Evolutionary conservation across 2,113 vertebrate genomes (phyloP), one percentile per base, ranked within the genome.

Genomic region (Delphinapterus leucas): DNA sequence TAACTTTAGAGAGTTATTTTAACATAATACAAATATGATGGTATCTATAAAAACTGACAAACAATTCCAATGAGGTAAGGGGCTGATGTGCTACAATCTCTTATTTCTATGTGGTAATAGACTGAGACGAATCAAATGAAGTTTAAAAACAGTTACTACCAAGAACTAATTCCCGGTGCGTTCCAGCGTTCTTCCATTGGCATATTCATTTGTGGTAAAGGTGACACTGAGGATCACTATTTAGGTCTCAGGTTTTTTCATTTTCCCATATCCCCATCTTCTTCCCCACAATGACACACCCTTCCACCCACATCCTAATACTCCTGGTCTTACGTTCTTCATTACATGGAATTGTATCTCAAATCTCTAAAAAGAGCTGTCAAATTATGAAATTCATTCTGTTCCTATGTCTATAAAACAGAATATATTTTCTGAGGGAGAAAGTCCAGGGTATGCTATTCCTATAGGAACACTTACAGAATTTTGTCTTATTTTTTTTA

Each of bases 361-460:
- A 36, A 67, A n/a, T 63, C 55, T 91, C 82, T 88, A 38, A 63
- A 36, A 55, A 83, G 68, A 55, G 31, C 12, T 88, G 60, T 53
- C 88, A 90, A 95, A 93, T 88, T 80, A 84, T 17, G 25, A 95
- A 90, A 53, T 73, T 41, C 58, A 93, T 65, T 76, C 88, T 93
- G 47, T 74, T 53, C 38, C 60, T 31, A 26, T 77, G 15, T 67
- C 68, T 95, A 23, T 36, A 58, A 79, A 92, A 83, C 92, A 77
- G 41, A 92, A 26, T 60, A 26, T 71, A 58, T 86, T 70, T 96
- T 85, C 70, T 81, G 47, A 93, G 26, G 58, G 60, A 70, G 33
- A 88, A 93, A 95, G 76, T 74, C 23, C 60, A 84, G 26, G 58
- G 31, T 67, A 31, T 49, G 65, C 26, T 65, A 44, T 90, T 73